phyloP scores from a whole-genome alignment of 2,797 vertebrate species.

The Notolabrus celidotus region DNA sequence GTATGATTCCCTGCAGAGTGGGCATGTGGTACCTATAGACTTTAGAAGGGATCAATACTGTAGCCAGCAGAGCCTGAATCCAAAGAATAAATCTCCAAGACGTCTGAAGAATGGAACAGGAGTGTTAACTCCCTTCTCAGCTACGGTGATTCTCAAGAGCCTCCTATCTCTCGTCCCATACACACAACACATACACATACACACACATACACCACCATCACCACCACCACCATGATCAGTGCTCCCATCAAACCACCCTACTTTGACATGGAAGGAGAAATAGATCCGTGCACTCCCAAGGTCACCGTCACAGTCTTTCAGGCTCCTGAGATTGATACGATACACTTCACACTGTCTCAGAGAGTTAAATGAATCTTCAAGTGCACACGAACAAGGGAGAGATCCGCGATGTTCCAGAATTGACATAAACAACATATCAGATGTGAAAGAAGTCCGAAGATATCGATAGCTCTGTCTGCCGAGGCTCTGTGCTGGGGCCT shows the following conservation, averaged over 20 bases:
- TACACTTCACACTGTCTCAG: slow-evolving; percentile 70
- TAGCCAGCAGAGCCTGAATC: slow-evolving; percentile 53
- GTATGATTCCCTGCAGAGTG: slow-evolving; percentile 51
- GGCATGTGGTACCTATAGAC: slow-evolving; percentile 64
- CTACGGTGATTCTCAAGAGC: slow-evolving; percentile 20
- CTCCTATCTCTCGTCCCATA: neutral
- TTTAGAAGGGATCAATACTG: slow-evolving; percentile 70
- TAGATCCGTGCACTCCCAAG: slow-evolving; percentile 78
- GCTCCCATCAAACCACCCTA: slow-evolving; percentile 23
- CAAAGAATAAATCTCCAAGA: slow-evolving; percentile 67
- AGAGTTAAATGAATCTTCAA: slow-evolving; percentile 73
- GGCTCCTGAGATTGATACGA: slow-evolving; percentile 64
- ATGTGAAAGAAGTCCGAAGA: slow-evolving; percentile 75
- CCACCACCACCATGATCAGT: slow-evolving; percentile 1
- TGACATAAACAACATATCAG: slow-evolving; percentile 79
- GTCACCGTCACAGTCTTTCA: slow-evolving; percentile 74
- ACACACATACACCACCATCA: neutral
- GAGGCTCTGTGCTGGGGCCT: slow-evolving; percentile 31
- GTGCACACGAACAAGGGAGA: slow-evolving; percentile 61
- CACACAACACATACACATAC: slow-evolving; percentile 12
- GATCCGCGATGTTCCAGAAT: slow-evolving; percentile 64
- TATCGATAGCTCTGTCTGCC: slow-evolving; percentile 73
- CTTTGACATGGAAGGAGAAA: slow-evolving; percentile 70
- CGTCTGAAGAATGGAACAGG: slow-evolving; percentile 55
- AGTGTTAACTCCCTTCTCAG: slow-evolving; percentile 40